Base-by-base conservation (phyloP, 2,888 invertebrate genomes). In the Cephus nigrinus region DNA sequence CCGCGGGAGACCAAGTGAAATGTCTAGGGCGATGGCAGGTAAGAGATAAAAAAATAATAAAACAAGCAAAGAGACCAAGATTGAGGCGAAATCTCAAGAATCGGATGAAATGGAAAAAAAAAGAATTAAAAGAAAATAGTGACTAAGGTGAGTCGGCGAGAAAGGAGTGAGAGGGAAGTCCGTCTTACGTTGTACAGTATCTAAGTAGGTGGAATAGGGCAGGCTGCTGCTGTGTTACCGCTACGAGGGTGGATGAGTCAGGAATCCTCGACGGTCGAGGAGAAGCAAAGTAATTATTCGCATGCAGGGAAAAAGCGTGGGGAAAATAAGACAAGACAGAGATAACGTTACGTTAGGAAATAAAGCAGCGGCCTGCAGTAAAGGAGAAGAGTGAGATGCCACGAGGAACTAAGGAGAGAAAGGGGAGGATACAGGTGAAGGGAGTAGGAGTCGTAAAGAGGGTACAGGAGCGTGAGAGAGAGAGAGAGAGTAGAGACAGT, bases 201-300 rank as follows among this genome's bases (percentile, higher is more conserved):
- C 40, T 55, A 55, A 55, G 23, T 1, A 55, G 40, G 40, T 55
- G 15, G 40, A 55, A 23, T 5, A 15, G 9, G 9, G 69, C 4
- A 12, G n/a, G 1, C 30, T 9, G 9, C 23, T 40, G 23, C 40
- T 55, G 15, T 9, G 9, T 55, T 55, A 15, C 40, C 15, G 40
- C 5, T 55, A 23, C 23, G 40, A 15, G 15, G 40, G 15, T 36
- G 23, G 71, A 12, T 32, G 71, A 71, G 71, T 32, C 31, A 33
- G 23, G 78, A 74, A 75, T 76, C 74, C 73, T 75, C 74, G 32
- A 75, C 75, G 72, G 73, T 35, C 78, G 68, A 36, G 55, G 68
- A 75, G 73, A 79, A 77, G 75, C 76, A 71, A 68, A 81, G 83
- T 81, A 83, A 86, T 87, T 86, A 86, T 86, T 87, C 84, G 83